Conservation (phyloP, 2,113 vertebrate genomes). For the Malurus cyaneus region DNA sequence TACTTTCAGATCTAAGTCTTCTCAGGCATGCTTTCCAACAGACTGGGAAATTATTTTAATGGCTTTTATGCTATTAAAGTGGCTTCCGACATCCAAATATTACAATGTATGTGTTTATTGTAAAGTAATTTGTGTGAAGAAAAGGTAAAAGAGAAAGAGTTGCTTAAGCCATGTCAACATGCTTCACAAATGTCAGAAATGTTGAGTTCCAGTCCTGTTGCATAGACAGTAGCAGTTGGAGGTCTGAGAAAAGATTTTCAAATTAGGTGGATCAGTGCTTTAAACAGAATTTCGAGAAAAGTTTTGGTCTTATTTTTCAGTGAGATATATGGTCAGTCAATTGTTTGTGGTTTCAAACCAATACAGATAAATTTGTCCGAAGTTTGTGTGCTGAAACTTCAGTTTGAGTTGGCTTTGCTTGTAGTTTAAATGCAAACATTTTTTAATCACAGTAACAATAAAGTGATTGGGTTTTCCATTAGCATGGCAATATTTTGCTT, state of each 20-base stretch:
- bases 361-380: background rate
- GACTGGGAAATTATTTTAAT: background rate
- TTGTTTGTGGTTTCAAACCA: background rate
- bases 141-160: background rate
- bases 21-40: background rate
- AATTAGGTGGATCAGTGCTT: background rate
- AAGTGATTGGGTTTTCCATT: background rate
- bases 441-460: background rate
- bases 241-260: background rate
- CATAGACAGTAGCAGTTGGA: background rate
- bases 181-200: background rate
- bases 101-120: background rate
- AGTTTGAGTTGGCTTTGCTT: background rate
- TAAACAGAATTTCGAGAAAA: background rate
- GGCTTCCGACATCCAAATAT: background rate
- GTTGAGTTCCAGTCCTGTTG: background rate
- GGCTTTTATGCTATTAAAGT: background rate
- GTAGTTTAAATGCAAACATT: background rate
- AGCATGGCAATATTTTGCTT: background rate
- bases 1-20: slow-evolving; percentile 9
- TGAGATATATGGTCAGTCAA: background rate
- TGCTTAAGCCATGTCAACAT: background rate
- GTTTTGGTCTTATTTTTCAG: background rate
- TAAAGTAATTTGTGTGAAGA: background rate
- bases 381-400: background rate